Conservation (phyloP, 2,113 vertebrate genomes). For the Grus americana region DNA sequence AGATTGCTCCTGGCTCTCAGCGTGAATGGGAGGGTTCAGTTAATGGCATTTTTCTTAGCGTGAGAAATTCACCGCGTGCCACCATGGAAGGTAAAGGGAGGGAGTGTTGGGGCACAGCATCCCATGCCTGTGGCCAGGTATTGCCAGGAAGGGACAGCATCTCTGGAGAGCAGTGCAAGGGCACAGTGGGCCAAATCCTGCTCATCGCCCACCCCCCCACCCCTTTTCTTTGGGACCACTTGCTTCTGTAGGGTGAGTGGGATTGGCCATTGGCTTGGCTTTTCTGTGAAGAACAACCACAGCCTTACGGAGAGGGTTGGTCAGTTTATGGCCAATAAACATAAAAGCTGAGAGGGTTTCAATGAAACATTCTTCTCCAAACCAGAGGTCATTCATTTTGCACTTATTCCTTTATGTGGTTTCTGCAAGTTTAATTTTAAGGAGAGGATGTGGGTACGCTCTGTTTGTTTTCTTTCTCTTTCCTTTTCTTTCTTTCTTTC, state of each 20-base stretch:
- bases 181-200: background rate
- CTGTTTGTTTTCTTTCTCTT: constrained; percentile 49
- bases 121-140: no score
- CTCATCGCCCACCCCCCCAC: accelerated
- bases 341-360: constrained; percentile 45
- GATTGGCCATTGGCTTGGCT: background rate
- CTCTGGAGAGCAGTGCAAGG: background rate
- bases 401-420: constrained; percentile 66
- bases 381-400: constrained; percentile 69
- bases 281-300: constrained; percentile 20
- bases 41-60: background rate
- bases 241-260: background rate
- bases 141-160: background rate
- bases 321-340: constrained; percentile 65
- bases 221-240: background rate
- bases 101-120: background rate
- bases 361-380: constrained; percentile 65
- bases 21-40: accelerated
- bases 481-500: constrained; percentile 40
- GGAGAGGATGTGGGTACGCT: constrained; percentile 60
- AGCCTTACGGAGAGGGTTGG: background rate
- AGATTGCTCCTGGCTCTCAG: background rate
- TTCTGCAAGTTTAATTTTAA: constrained; percentile 71
- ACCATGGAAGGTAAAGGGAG: background rate
- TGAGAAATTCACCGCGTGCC: background rate